Evolutionary conservation across 2,113 vertebrate species (phyloP), one percentile per base, ranked within the genome.

Genomic region (Ictidomys tridecemlineatus): DNA sequence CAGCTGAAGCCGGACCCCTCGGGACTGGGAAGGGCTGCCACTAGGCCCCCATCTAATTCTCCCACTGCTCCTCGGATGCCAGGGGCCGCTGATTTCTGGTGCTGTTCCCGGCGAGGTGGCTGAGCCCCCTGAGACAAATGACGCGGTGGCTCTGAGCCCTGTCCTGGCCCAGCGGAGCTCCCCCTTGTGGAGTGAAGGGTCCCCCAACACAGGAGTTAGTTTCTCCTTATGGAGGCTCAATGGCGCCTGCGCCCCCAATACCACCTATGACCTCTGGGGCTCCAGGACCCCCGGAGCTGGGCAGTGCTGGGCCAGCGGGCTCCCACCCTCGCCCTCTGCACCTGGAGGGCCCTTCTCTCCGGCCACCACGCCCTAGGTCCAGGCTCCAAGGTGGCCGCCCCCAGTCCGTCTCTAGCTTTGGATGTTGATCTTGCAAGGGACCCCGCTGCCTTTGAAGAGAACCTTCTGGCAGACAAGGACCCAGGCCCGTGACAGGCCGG

Each of bases 121-220:
- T 2, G 1, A 34, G 26, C 32, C 56, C 74, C 1, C 58, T 14
- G 39, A 37, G 30, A 45, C 24, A 51, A 26, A 58, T 8, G 8
- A 42, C 20, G 18, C 4, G 12, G 61, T 3, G 39, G 20, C 45
- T 67, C 78, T 18, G 17, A 61, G 37, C 24, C 76, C 7, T 6
- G 16, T 53, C 70, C 69, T 63, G 14, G 30, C 16, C 28, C 45
- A 26, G 16, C 2, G 24, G 39, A 1, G 37, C 69, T 51, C 58
- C 18, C 17, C 8, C 1, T 42, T 77, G 61, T 26, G 37, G 63
- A 28, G 28, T 34, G 63, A 26, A 34, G 9, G 51, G 13, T 34
- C 73, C 73, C 70, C 94, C 67, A 58, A 92, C 91, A 78, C 45
- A 34, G 0, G 63, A 82, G 61, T 91, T 89, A 56, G 78, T 85